Evolutionary conservation across 2,888 invertebrate species (phyloP), one percentile per base, ranked within the genome.

Genomic region (Caenorhabditis wallacei): DNA sequence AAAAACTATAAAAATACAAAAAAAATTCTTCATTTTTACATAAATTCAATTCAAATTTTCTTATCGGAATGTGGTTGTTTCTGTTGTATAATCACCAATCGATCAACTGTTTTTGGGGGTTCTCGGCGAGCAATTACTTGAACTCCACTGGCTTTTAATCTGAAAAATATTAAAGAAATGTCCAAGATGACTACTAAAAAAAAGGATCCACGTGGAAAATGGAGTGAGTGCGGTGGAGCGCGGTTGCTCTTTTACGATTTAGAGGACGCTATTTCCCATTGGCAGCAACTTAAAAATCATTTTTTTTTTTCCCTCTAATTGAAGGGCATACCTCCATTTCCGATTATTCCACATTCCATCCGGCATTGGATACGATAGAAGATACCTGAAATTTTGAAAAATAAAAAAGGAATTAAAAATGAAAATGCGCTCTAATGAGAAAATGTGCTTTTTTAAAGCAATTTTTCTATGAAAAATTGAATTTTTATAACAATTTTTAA

Each of bases 361-460:
- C 18, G 81, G 81, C 59, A 81, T 70, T 16, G 81, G 81, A 26
- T 70, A 81, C n/a, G 81, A 81, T 35, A 51, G 43, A 18, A 81
- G 57, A 51, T 81, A 81, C 46, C 81, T 81, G 70, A 1, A 13
- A 24, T 40, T 2, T 35, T 2, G 7, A 48, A 24, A 63, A 74
- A 26, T 53, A 13, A 40, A 40, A 40, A 10, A 16, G 30, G 30
- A n/a, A n/a, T n/a, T n/a, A n/a, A n/a, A n/a, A n/a, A 5, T 30
- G 30, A 30, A 30, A 30, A 8, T 30, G 30, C 30, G 30, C 30
- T 30, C 30, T 30, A 30, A 5, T 30, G 30, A 30, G 30, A 30
- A 30, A n/a, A n/a, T n/a, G n/a, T n/a, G n/a, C n/a, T n/a, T n/a
- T n/a, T n/a, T n/a, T n/a, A n/a, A n/a, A n/a, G n/a, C n/a, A n/a